A percentile compares a stretch with the other conserved stretches of the same genome.
Evolutionary conservation across 2,113 vertebrate species (phyloP).

Genomic region (Clinocottus analis): DNA sequence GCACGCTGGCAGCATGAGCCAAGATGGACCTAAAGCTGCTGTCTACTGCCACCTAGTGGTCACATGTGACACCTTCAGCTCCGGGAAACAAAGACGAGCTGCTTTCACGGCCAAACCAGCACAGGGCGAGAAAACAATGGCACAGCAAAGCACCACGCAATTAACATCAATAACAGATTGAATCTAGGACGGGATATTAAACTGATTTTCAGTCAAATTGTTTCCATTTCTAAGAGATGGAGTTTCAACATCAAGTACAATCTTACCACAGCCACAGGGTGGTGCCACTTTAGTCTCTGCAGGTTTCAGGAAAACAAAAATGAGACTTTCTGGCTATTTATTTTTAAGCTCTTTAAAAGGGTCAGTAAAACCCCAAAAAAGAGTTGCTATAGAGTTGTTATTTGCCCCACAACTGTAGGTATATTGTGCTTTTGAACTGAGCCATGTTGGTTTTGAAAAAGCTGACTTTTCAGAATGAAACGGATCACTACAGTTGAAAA

Average conservation of each 20-base stretch:
- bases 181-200: no score
- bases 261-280: constrained; percentile 12
- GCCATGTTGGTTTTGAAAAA: no score
- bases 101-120: not conserved
- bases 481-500: no score
- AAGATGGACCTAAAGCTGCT: not conserved
- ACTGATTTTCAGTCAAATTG: not conserved
- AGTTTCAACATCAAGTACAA: not conserved
- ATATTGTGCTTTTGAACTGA: no score
- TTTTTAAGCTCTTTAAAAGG: not conserved
- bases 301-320: not conserved
- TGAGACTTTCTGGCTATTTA: not conserved
- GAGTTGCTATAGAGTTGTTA: no score
- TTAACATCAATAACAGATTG: not conserved
- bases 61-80: not conserved
- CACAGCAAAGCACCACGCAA: not conserved
- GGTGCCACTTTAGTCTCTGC: constrained; percentile 1
- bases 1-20: not conserved
- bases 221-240: not conserved
- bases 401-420: no score
- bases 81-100: constrained; percentile 29
- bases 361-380: no score
- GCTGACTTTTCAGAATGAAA: no score
- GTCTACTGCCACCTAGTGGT: constrained; percentile 66
- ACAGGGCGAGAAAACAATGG: not conserved